Conservation (phyloP, 2,113 vertebrate genomes). For the Mugil cephalus region DNA sequence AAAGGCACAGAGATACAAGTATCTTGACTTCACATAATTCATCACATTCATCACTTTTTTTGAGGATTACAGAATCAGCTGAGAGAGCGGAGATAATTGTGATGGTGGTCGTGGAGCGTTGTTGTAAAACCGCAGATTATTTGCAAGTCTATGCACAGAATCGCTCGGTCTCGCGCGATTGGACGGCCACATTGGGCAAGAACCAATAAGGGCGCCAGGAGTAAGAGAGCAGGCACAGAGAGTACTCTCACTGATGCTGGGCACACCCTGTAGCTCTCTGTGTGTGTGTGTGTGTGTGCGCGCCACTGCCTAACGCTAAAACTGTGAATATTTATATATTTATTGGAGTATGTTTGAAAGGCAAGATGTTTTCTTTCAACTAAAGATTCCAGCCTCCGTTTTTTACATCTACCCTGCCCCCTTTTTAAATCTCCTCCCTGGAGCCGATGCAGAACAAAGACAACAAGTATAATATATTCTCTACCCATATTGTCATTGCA, state of each 20-base stretch:
- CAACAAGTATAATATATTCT: constrained; percentile 54
- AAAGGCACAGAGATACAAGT: not conserved
- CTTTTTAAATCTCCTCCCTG: constrained; percentile 47
- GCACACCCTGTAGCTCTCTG: constrained; percentile 68
- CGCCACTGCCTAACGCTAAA: constrained; percentile 14
- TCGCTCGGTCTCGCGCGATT: constrained; percentile 61
- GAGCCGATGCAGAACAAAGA: constrained; percentile 64
- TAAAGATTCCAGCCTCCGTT: constrained; percentile 35
- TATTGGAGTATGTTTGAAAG: constrained; percentile 38
- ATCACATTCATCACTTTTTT: constrained; percentile 24
- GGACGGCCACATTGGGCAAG: constrained; percentile 63
- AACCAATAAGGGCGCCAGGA: constrained; percentile 73
- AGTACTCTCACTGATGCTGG: constrained; percentile 67
- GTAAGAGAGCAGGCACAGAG: constrained; percentile 61
- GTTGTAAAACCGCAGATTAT: constrained; percentile 74
- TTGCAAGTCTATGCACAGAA: constrained; percentile 75
- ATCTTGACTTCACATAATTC: constrained; percentile 9
- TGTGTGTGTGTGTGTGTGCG: constrained; percentile 15
- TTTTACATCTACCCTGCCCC: constrained; percentile 41
- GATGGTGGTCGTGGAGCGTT: constrained; percentile 53
- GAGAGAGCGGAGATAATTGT: constrained; percentile 27
- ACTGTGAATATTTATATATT: constrained; percentile 48
- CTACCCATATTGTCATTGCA: constrained; percentile 54
- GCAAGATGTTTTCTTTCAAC: constrained; percentile 47
- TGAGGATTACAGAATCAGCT: constrained; percentile 10